These are phyloP conservation scores for Catalaphyllia jardinei DNA, from an alignment of 64 coral and sea anemone genomes.

Conservation along the genomic window DNA sequence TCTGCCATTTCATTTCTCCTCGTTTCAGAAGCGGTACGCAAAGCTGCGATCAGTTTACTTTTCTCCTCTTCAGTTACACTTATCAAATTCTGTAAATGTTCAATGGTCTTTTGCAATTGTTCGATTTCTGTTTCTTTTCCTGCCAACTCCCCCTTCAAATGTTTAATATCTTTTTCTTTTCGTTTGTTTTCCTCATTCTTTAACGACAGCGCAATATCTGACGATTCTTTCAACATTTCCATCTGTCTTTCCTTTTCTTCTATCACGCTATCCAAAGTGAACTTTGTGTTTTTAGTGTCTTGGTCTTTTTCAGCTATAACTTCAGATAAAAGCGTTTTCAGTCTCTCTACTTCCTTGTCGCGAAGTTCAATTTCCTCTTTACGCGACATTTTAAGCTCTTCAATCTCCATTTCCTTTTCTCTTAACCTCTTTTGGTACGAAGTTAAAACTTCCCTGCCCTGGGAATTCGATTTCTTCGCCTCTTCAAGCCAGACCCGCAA, in stretches of 20 bases:
- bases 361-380: background rate
- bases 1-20: background rate
- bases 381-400: background rate
- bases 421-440: conserved; percentile 23
- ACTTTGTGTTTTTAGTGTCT: conserved; percentile 31
- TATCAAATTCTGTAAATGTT: background rate
- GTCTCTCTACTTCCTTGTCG: conserved; percentile 17
- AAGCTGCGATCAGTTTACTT: background rate
- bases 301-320: conserved; percentile 28
- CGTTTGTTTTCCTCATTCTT: conserved; percentile 36
- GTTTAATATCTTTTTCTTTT: conserved; percentile 17
- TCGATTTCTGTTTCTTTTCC: background rate
- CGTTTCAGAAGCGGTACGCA: background rate
- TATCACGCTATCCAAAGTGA: conserved; percentile 1
- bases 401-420: conserved; percentile 47
- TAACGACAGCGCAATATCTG: conserved; percentile 6
- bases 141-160: background rate
- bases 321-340: conserved; percentile 11
- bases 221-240: conserved; percentile 22
- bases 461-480: conserved; percentile 24
- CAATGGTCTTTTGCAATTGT: background rate
- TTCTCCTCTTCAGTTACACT: background rate
- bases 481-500: conserved; percentile 39
- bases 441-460: conserved; percentile 5
- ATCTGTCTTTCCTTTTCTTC: conserved; percentile 58